Evolutionary conservation across 2,113 vertebrate genomes (phyloP).

Genomic region (Petrocephalus zakoni): DNA sequence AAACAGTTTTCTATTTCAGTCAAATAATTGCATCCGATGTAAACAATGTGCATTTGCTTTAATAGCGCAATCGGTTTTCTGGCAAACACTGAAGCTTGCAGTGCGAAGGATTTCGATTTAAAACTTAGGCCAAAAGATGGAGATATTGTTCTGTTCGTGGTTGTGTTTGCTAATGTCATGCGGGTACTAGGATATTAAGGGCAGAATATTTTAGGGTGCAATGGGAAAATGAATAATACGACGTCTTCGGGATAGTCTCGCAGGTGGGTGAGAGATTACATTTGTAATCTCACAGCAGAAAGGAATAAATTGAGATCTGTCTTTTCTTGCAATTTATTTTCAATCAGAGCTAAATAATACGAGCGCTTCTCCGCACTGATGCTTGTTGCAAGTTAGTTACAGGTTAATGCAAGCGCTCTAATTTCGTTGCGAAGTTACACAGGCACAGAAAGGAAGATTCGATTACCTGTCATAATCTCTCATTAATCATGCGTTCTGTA

Average conservation of each 20-base stretch:
- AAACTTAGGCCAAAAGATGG: constrained; percentile 1
- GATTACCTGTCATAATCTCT: constrained; percentile 9
- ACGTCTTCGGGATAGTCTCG: not conserved
- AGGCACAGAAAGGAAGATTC: not conserved
- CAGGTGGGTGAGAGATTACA: not conserved
- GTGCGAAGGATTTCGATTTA: not conserved
- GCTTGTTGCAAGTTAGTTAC: constrained; percentile 7
- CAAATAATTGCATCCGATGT: not conserved
- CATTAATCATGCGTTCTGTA: constrained; percentile 14
- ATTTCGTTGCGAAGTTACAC: constrained; percentile 11
- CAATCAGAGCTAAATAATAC: not conserved
- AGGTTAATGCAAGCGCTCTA: constrained; percentile 13
- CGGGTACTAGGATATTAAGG: not conserved
- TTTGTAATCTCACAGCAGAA: not conserved
- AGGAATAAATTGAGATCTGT: constrained; percentile 12
- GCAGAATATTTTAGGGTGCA: not conserved
- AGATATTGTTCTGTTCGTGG: not conserved
- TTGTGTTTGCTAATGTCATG: not conserved
- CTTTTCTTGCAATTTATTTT: constrained; percentile 16
- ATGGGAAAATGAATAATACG: not conserved
- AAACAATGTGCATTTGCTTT: not conserved
- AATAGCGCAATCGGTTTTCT: not conserved
- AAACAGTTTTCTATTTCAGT: not conserved
- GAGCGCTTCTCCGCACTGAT: not conserved
- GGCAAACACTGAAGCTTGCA: not conserved